Percentiles rank a stretch among this genome's conserved stretches.
These are phyloP conservation scores for Peromyscus aztecus DNA, from an alignment of 2,797 vertebrate genomes.

Conservation along the genomic window DNA sequence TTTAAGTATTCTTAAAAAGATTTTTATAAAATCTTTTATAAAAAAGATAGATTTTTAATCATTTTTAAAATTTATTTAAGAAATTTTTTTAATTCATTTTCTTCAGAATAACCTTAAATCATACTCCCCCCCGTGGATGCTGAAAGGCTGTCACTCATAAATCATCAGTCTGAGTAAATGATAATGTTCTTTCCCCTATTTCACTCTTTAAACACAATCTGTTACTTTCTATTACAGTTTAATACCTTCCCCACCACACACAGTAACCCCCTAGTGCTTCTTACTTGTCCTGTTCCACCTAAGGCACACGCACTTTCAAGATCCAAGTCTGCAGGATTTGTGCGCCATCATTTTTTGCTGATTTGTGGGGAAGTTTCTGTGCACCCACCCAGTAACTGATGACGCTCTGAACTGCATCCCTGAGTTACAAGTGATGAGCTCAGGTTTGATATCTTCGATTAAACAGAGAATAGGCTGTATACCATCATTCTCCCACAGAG, in stretches of 20 bases:
- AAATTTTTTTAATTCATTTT: neutral
- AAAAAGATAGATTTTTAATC: too few species aligned
- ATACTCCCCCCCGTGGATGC: neutral
- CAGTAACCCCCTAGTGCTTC: neutral
- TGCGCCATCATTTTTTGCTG: neutral
- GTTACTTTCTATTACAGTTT: neutral
- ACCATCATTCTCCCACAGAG: neutral
- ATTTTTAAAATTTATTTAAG: too few species aligned
- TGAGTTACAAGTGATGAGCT: neutral
- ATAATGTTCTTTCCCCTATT: slow-evolving; percentile 13
- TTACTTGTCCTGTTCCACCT: neutral
- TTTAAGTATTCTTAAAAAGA: too few species aligned
- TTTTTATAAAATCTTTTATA: too few species aligned
- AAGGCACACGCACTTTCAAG: slow-evolving; percentile 32
- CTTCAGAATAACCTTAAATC: slow-evolving; percentile 7
- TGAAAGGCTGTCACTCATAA: neutral
- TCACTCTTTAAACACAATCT: slow-evolving; percentile 24
- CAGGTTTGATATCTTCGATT: neutral
- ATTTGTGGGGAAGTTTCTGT: neutral
- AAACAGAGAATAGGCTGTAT: neutral
- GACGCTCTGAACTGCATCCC: neutral
- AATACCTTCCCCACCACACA: neutral
- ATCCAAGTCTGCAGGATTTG: slow-evolving; percentile 20
- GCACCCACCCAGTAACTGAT: neutral
- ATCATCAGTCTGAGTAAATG: slow-evolving; percentile 39